phyloP scores from a whole-genome alignment of 1,140 invertebrate genomes.

The Sesamia nonagrioides region DNA sequence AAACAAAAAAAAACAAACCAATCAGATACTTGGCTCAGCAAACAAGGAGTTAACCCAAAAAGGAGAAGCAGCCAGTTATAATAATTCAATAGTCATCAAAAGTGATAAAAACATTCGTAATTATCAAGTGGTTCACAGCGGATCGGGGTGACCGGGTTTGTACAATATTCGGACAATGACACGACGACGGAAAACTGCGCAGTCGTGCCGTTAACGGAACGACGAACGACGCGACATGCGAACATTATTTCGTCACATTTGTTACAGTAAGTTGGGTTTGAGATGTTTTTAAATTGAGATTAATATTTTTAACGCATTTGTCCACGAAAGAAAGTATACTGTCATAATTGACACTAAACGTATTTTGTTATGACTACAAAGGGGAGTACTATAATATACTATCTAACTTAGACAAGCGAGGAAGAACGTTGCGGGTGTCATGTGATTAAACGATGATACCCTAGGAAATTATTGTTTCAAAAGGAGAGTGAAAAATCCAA shows the following conservation, averaged over 20 bases:
- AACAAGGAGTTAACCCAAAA: not conserved
- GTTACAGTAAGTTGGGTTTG: not conserved
- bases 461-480: not conserved
- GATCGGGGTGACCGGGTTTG: slow-evolving; percentile 30
- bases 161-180: slow-evolving; percentile 18
- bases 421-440: too few species aligned
- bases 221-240: not conserved
- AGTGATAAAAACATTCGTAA: slow-evolving; percentile 1
- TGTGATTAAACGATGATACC: not conserved
- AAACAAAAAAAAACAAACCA: not conserved
- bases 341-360: too few species aligned
- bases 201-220: slow-evolving; percentile 1
- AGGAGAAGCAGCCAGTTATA: not conserved
- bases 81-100: not conserved
- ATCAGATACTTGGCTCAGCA: not conserved
- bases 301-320: too few species aligned
- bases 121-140: not conserved
- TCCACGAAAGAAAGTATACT: too few species aligned
- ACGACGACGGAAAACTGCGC: slow-evolving; percentile 7
- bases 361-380: too few species aligned
- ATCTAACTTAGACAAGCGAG: too few species aligned
- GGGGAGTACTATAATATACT: too few species aligned
- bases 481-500: not conserved
- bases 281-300: not conserved
- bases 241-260: not conserved